Percentiles rank a stretch among this genome's conserved stretches.
Evolutionary conservation across 2,888 invertebrate species (phyloP).

Genomic region (Drosophila setosimentum): DNA sequence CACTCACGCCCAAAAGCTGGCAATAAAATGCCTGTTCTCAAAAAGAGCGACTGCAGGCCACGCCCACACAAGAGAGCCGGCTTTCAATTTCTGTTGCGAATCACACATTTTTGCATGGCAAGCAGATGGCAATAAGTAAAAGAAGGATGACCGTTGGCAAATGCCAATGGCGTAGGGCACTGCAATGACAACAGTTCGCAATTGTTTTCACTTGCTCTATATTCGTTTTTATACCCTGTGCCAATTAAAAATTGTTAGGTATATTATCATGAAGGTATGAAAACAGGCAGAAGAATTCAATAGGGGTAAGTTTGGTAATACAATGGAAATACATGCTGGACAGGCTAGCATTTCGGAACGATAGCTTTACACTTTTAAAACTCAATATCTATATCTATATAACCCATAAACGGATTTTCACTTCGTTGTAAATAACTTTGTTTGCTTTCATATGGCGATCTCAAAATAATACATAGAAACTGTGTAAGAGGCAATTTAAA

Average conservation of each 20-base stretch:
- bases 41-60: slow-evolving; percentile 41
- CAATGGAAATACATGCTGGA: background rate
- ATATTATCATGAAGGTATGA: background rate
- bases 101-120: slow-evolving; percentile 62
- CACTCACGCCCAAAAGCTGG: slow-evolving; percentile 60
- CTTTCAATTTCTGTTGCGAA: slow-evolving; percentile 65
- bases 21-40: slow-evolving; percentile 48
- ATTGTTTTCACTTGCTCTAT: slow-evolving; percentile 67
- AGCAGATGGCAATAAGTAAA: slow-evolving; percentile 34
- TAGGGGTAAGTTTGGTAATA: background rate
- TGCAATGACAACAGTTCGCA: slow-evolving; percentile 42
- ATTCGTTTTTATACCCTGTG: slow-evolving; percentile 18
- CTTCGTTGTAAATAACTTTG: background rate
- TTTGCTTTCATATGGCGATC: background rate
- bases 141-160: slow-evolving; percentile 14
- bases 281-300: background rate
- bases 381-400: background rate
- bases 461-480: background rate
- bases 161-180: slow-evolving; percentile 16
- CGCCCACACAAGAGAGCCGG: slow-evolving; percentile 52
- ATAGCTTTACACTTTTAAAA: background rate
- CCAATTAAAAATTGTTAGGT: background rate
- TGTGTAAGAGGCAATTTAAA: background rate
- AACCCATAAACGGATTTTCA: background rate
- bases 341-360: background rate